phyloP scores from a whole-genome alignment of 2,888 invertebrate species.

The Anoplius nigerrimus region DNA sequence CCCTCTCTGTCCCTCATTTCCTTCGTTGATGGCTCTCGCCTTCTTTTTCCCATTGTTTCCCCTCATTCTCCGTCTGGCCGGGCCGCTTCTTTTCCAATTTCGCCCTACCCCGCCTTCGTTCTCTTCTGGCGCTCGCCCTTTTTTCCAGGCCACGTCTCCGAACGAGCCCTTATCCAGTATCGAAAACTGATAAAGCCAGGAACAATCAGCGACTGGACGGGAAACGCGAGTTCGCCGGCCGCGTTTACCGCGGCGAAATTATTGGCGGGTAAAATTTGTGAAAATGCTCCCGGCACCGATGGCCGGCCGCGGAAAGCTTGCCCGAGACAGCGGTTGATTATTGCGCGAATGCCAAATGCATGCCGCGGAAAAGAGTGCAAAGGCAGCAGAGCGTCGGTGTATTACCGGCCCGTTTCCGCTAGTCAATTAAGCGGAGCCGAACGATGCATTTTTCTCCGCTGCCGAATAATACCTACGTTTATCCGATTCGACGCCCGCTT shows the following conservation, averaged over 20 bases:
- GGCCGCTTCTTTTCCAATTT: constrained; percentile 1
- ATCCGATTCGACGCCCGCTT: too few species aligned
- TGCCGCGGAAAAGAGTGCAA: too few species aligned
- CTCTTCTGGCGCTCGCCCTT: constrained; percentile 7
- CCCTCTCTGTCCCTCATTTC: neutral
- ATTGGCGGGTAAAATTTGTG: constrained; percentile 15
- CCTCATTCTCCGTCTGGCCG: neutral
- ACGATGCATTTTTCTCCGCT: too few species aligned
- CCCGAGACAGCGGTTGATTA: too few species aligned
- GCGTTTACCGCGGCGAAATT: neutral
- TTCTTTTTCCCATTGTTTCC: neutral
- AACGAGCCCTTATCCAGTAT: neutral
- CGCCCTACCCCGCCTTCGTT: constrained; percentile 1
- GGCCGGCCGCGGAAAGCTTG: too few species aligned
- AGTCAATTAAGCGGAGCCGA: too few species aligned
- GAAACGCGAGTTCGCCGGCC: constrained; percentile 27
- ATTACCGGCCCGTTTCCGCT: too few species aligned
- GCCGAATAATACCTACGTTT: too few species aligned
- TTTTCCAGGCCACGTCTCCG: neutral
- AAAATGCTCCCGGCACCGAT: neutral
- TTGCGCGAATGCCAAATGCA: too few species aligned
- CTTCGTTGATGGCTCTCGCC: neutral
- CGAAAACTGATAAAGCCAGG: constrained; percentile 37
- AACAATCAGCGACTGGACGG: constrained; percentile 25
- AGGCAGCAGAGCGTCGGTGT: too few species aligned